A percentile compares a stretch with the other conserved stretches of the same genome.
phyloP scores from a whole-genome alignment of 2,888 invertebrate species.

The Sesamia inferens region DNA sequence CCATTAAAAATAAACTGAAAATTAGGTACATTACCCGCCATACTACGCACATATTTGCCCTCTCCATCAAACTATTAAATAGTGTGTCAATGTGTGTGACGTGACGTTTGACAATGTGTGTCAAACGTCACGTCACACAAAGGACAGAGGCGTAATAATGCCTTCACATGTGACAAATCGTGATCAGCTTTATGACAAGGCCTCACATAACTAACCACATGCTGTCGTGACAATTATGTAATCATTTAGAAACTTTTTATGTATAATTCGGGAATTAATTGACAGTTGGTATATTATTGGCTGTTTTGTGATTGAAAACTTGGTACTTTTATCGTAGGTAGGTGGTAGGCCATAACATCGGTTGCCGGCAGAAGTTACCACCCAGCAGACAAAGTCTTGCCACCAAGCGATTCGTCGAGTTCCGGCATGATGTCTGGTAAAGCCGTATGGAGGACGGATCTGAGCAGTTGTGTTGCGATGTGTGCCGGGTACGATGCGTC shows the following conservation, averaged over 20 bases:
- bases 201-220: constrained; percentile 53
- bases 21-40: too few relatives aligned
- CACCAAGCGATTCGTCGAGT: too few relatives aligned
- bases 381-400: too few relatives aligned
- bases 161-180: constrained; percentile 60
- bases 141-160: constrained; percentile 63
- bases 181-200: constrained; percentile 59
- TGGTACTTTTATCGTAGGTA: neutral
- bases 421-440: too few relatives aligned
- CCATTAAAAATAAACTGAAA: too few relatives aligned
- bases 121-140: constrained; percentile 47
- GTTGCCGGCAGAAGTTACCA: too few relatives aligned
- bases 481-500: too few relatives aligned
- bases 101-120: constrained; percentile 53
- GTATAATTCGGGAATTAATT: constrained; percentile 44
- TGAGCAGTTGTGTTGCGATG: too few relatives aligned
- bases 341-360: too few relatives aligned
- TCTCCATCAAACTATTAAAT: constrained; percentile 39
- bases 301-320: constrained; percentile 5
- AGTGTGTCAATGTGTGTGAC: constrained; percentile 56
- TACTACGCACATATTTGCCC: constrained; percentile 8
- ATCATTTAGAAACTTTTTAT: constrained; percentile 43
- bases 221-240: constrained; percentile 52
- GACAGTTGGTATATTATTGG: constrained; percentile 14
- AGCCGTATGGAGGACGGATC: too few relatives aligned